A percentile compares a stretch with the other conserved stretches of the same genome.
Conservation (phyloP, 2,797 vertebrate genomes). For the Eupleurogrammus muticus region DNA sequence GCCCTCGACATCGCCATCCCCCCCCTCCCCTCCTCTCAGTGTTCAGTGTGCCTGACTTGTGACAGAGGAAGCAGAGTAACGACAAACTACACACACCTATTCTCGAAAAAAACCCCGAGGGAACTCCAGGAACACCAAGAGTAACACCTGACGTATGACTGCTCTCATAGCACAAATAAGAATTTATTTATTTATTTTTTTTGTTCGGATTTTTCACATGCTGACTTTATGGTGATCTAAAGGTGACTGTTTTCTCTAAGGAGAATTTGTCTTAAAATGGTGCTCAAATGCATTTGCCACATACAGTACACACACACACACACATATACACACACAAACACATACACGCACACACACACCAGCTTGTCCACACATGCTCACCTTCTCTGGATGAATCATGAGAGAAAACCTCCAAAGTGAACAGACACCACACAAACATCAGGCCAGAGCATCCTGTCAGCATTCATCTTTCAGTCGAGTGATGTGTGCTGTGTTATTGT, state of each 20-base stretch:
- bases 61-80: constrained; percentile 60
- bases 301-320: constrained; percentile 41
- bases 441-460: constrained; percentile 71
- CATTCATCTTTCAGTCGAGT: constrained; percentile 76
- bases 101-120: constrained; percentile 38
- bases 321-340: constrained; percentile 29
- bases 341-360: constrained; percentile 36
- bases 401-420: constrained; percentile 54
- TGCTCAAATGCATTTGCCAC: constrained; percentile 79
- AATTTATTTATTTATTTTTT: constrained; percentile 39
- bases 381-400: constrained; percentile 58
- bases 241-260: constrained; percentile 74
- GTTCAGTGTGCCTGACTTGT: constrained; percentile 79
- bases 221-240: constrained; percentile 60
- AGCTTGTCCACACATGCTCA: constrained; percentile 58
- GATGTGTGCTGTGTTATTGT: constrained; percentile 79
- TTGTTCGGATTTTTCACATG: constrained; percentile 60
- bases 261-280: constrained; percentile 84
- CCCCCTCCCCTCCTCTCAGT: constrained; percentile 61
- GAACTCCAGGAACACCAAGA: constrained; percentile 57
- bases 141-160: constrained; percentile 53
- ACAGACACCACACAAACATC: constrained; percentile 50
- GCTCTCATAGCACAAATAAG: constrained; percentile 68
- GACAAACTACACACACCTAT: constrained; percentile 60
- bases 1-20: constrained; percentile 61